These are phyloP conservation scores for Acanthacorydalis orientalis DNA, from an alignment of 2,888 invertebrate genomes.

Conservation along the genomic window DNA sequence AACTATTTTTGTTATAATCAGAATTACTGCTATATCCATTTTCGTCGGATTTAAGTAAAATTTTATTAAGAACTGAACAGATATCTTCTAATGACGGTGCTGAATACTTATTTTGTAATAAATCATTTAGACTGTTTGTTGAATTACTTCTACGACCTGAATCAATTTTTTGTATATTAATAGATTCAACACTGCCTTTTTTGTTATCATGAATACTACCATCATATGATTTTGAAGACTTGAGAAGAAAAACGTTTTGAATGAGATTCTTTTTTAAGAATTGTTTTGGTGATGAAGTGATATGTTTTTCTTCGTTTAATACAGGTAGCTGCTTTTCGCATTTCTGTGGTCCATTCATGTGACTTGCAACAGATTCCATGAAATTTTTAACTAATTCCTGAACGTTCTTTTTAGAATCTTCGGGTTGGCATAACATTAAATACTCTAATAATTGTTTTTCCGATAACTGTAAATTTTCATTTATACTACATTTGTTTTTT, in stretches of 20 bases:
- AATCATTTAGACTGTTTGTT: slow-evolving; percentile 20
- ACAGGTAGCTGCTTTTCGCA: slow-evolving; percentile 12
- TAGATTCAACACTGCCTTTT: neutral
- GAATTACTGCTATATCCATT: slow-evolving; percentile 38
- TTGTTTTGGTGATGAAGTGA: neutral
- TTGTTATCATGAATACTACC: slow-evolving; percentile 15
- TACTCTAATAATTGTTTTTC: slow-evolving; percentile 23
- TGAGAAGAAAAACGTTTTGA: slow-evolving; percentile 13
- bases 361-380: slow-evolving; percentile 14
- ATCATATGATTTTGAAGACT: slow-evolving; percentile 22
- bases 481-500: slow-evolving; percentile 8
- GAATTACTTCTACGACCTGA: slow-evolving; percentile 16
- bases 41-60: slow-evolving; percentile 27
- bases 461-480: slow-evolving; percentile 19
- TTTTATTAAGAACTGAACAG: slow-evolving; percentile 14
- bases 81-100: slow-evolving; percentile 18
- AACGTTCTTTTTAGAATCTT: slow-evolving; percentile 17
- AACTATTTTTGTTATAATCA: too few species aligned
- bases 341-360: slow-evolving; percentile 10
- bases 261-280: slow-evolving; percentile 9
- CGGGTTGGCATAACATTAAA: slow-evolving; percentile 20
- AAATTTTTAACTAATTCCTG: slow-evolving; percentile 12
- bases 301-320: slow-evolving; percentile 16
- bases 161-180: neutral
- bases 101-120: slow-evolving; percentile 17